A percentile compares a stretch with the other conserved stretches of the same genome.
Conservation (phyloP, 2,113 vertebrate genomes). For the Epinephelus lanceolatus region DNA sequence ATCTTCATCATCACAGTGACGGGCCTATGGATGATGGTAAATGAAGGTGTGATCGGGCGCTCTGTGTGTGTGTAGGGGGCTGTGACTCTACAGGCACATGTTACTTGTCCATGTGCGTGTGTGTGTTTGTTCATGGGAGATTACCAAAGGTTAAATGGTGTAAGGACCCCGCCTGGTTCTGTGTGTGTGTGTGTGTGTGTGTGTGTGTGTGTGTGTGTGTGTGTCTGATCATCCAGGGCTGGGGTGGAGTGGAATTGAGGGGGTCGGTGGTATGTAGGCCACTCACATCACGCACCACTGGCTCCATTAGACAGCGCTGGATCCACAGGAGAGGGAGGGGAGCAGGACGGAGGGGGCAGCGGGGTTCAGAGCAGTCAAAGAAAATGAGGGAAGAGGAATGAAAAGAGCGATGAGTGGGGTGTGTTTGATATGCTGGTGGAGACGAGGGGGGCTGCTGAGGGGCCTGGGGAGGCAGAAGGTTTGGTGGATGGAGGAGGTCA, state of each 20-base stretch:
- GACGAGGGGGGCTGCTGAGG: background rate
- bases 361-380: slow-evolving; percentile 40
- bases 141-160: slow-evolving; percentile 69
- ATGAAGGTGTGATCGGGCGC: background rate
- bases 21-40: slow-evolving; percentile 5
- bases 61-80: background rate
- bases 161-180: slow-evolving; percentile 23
- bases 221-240: slow-evolving; percentile 38
- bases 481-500: slow-evolving; percentile 27
- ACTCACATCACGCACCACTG: slow-evolving; percentile 69
- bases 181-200: slow-evolving; percentile 36
- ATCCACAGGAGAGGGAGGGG: background rate
- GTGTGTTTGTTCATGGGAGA: slow-evolving; percentile 24
- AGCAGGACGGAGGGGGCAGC: background rate
- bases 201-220: slow-evolving; percentile 34
- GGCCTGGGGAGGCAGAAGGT: background rate
- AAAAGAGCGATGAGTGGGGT: slow-evolving; percentile 24
- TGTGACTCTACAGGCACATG: slow-evolving; percentile 6
- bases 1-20: slow-evolving; percentile 12
- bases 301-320: slow-evolving; percentile 57
- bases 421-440: slow-evolving; percentile 37
- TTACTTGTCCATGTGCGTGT: background rate
- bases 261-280: slow-evolving; percentile 73
- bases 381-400: slow-evolving; percentile 31
- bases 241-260: background rate